These are phyloP conservation scores for Ephialtes manifestator DNA, from an alignment of 2,888 invertebrate genomes.

Conservation along the genomic window DNA sequence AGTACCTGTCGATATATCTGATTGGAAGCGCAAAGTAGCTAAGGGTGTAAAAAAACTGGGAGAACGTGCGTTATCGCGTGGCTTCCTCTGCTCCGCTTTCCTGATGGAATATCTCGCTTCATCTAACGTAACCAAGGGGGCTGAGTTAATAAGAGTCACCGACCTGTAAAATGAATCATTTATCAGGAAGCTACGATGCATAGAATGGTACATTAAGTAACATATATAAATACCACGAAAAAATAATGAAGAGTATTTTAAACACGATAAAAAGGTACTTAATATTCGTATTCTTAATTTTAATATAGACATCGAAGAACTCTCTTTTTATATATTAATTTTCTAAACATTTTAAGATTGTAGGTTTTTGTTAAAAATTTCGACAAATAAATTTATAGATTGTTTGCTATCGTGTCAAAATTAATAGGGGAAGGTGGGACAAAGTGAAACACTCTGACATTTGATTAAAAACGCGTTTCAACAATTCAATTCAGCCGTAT, in stretches of 20 bases:
- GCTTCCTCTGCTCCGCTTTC: constrained; percentile 34
- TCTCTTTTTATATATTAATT: neutral
- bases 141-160: neutral
- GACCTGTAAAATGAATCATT: neutral
- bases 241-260: too few relatives aligned
- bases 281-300: too few relatives aligned
- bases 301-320: neutral
- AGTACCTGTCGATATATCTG: constrained; percentile 66
- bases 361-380: too few relatives aligned
- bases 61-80: constrained; percentile 55
- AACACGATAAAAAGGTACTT: too few relatives aligned
- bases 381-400: neutral
- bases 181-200: neutral
- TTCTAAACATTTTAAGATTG: too few relatives aligned
- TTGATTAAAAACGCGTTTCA: too few relatives aligned
- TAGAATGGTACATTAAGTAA: neutral
- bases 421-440: too few relatives aligned
- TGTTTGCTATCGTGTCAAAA: too few relatives aligned
- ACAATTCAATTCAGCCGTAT: too few relatives aligned
- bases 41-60: constrained; percentile 47
- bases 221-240: too few relatives aligned
- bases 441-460: too few relatives aligned
- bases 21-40: constrained; percentile 52
- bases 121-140: neutral
- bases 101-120: constrained; percentile 30